These are phyloP conservation scores for Schizopygopsis malacanthus DNA, from an alignment of 2,797 vertebrate species.

Conservation along the genomic window DNA sequence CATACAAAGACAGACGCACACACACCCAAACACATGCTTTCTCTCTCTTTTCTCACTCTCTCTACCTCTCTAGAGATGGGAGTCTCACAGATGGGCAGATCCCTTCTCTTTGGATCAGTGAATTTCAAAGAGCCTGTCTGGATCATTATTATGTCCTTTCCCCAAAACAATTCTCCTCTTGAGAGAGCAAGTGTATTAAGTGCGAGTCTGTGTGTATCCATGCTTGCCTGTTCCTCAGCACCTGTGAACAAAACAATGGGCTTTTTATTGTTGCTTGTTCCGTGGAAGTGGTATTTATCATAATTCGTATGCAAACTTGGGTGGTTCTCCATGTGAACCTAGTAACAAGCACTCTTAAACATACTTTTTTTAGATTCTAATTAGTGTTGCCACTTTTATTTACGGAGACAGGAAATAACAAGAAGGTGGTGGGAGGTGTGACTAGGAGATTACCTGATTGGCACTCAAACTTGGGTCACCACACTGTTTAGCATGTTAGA, in stretches of 20 bases:
- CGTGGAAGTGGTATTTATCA: constrained; percentile 53
- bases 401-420: neutral
- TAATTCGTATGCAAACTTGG: constrained; percentile 44
- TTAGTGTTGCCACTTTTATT: neutral
- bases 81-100: constrained; percentile 50
- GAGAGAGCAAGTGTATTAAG: constrained; percentile 61
- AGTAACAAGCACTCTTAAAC: constrained; percentile 62
- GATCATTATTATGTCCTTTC: constrained; percentile 65
- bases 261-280: constrained; percentile 38
- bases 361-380: neutral
- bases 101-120: constrained; percentile 56
- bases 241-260: constrained; percentile 68
- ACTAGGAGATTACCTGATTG: neutral
- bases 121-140: constrained; percentile 70
- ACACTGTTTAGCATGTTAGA: constrained; percentile 22
- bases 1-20: constrained; percentile 43
- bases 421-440: neutral
- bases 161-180: constrained; percentile 64
- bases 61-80: constrained; percentile 53
- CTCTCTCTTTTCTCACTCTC: constrained; percentile 37
- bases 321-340: constrained; percentile 55
- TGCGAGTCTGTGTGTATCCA: constrained; percentile 56
- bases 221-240: constrained; percentile 58
- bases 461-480: neutral
- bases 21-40: constrained; percentile 37